Percentiles rank a stretch among this genome's conserved stretches.
phyloP scores from a whole-genome alignment of 37 sponge, comb jelly and placozoan species.

The Corticium candelabrum region DNA sequence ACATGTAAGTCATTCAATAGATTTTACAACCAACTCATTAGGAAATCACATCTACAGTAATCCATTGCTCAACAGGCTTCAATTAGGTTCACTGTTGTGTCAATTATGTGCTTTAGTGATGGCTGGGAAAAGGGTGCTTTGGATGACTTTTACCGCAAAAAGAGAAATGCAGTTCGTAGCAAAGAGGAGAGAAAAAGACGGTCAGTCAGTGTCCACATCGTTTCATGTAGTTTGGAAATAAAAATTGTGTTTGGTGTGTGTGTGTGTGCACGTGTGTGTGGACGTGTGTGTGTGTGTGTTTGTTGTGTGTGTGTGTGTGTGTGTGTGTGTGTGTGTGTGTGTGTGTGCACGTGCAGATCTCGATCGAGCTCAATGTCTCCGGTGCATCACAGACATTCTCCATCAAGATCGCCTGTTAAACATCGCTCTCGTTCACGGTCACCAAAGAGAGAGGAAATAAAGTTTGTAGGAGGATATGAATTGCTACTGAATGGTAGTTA shows the following conservation, averaged over 20 bases:
- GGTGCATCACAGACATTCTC: not conserved
- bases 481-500: too few species aligned
- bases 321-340: constrained; percentile 1
- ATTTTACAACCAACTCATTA: too few species aligned
- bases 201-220: too few species aligned
- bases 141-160: constrained; percentile 63
- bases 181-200: constrained; percentile 1
- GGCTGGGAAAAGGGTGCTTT: constrained; percentile 89
- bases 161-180: constrained; percentile 33
- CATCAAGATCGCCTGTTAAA: not conserved
- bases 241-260: not conserved
- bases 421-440: constrained; percentile 3
- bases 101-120: too few species aligned
- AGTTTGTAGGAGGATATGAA: too few species aligned
- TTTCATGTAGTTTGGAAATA: too few species aligned
- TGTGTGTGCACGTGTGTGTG: not conserved
- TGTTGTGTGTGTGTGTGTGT: not conserved
- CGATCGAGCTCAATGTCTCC: not conserved
- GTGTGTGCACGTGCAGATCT: not conserved
- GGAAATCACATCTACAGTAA: too few species aligned
- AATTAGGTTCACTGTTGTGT: too few species aligned
- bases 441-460: too few species aligned
- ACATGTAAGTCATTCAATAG: constrained; percentile 29
- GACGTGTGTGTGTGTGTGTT: not conserved
- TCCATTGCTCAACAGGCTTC: too few species aligned